Base-by-base conservation (phyloP, 2,797 vertebrate species). In the Falco cherrug region DNA sequence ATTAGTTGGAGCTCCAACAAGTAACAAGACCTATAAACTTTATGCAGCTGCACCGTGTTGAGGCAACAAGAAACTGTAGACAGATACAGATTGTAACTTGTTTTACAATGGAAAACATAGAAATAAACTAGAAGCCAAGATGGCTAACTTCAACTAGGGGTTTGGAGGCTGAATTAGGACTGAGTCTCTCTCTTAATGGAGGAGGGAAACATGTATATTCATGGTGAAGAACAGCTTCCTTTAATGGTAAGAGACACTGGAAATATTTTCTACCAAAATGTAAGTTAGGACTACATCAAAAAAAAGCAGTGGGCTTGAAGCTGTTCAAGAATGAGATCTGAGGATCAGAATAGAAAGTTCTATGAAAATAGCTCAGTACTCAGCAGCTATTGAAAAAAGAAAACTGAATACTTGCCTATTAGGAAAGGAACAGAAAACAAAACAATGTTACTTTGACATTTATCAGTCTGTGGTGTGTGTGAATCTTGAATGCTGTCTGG, bases 401-500 rank as follows among this genome's bases (percentile, higher is more conserved):
- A 77, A 87, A 76, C 19, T 3, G 5, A 45, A 61, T 28, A 4
- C 28, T 76, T 65, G 35, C 24, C 43, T 48, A n/a, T 14, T 60
- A 51, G 60, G n/a, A 63, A 80, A 83, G 41, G 39, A 89, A 21
- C 3, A 65, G n/a, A 74, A 10, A 85, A 24, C 7, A 39, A 47
- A 83, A 16, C 2, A 48, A 59, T 45, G 2, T 71, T 82, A 35
- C 16, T 50, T 16, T 25, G 26, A 39, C 45, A 16, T 0, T 56
- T 71, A 24, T 24, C 45, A 1, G 1, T 6, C 26, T 45, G 16
- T 20, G 7, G 2, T 9, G 4, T 14, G 25, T 0, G 0, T 33
- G 20, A 48, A 19, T 69, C 54, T 89, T 45, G 29, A 91, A 45
- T 20, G 17, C 1, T 48, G 1, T 8, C 31, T 64, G 15, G 17